Evolutionary conservation across 1,140 invertebrate species (phyloP), one percentile per base, ranked within the genome.

Genomic region (Papilio polyxenes): DNA sequence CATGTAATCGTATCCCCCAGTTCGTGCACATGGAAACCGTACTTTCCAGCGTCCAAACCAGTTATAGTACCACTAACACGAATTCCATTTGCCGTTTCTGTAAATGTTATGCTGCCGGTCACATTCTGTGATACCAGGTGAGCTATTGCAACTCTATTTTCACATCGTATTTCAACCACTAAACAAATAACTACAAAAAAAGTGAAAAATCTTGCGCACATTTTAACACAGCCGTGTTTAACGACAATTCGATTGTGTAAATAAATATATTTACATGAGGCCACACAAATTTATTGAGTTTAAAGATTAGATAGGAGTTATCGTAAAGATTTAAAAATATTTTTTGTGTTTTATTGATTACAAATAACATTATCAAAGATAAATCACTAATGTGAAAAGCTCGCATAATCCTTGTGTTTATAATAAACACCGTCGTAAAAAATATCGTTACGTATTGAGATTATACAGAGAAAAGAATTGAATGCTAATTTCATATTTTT

Each of bases 11-110:
- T 91, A 88, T 98, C 97, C 31, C 98, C 97, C 86, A 96, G 96
- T 87, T 97, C 96, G 90, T 98, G 98, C 9, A 99, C 94, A 88
- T 98, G 98, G 91, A 98, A 98, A 3, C 98, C 98, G 89, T 97
- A 96, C 6, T 91, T 89, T 17, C 95, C 95, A 53, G 93, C 92
- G 2, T 91, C 92, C 2, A 99, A 93, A 11, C 97, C 97, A 1
- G 82, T 93, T 77, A 99, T 95, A 17, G 91, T 91, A 23, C 98
- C 98, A 17, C 91, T 92, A 7, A 97, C 92, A 4, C 84, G 89
- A 9, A 97, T 93, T 8, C 95, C 95, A 15, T 89, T 84, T 3
- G 91, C 90, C 8, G 87, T 92, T 89, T 96, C 95, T 1, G 90
- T 31, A 31, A 31, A 31, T 31, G 40, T 23, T 15, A 80, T 62